phyloP scores from a whole-genome alignment of 30 jellyfish, hydroid and myxozoan species.

The Clytia hemisphaerica region DNA sequence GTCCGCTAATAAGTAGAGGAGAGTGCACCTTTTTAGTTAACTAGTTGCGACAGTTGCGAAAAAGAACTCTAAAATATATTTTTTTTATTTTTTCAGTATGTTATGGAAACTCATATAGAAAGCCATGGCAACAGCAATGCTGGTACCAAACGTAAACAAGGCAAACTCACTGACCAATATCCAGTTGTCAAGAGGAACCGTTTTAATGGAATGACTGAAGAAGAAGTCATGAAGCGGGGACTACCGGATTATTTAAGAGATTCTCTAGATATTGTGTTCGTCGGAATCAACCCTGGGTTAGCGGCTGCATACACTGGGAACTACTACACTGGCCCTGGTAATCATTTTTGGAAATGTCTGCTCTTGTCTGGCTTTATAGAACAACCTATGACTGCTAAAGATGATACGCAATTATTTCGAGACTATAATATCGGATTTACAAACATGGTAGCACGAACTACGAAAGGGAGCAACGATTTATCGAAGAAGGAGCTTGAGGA shows the following conservation, averaged over 20 bases:
- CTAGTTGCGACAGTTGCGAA: too few relatives aligned
- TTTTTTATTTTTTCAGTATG: too few relatives aligned
- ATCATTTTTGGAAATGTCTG: conserved; percentile 40
- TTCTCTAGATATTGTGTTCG: conserved; percentile 30
- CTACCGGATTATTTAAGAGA: conserved; percentile 25
- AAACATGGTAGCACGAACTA: conserved; percentile 38
- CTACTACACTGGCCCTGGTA: conserved; percentile 44
- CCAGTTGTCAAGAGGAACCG: conserved; percentile 17
- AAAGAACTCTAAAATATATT: too few relatives aligned
- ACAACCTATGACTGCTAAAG: conserved; percentile 14
- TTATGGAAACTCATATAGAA: too few relatives aligned
- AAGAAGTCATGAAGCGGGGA: conserved; percentile 31
- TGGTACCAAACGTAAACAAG: conserved; percentile 36
- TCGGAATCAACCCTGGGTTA: conserved; percentile 37
- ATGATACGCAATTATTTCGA: conserved; percentile 9
- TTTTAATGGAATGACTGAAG: conserved; percentile 30
- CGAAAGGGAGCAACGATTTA: conserved; percentile 39
- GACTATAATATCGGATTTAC: conserved; percentile 29
- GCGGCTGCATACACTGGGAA: conserved; percentile 44
- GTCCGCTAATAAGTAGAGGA: too few relatives aligned
- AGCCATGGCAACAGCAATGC: too few relatives aligned
- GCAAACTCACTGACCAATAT: conserved; percentile 17
- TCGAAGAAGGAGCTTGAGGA: conserved; percentile 16
- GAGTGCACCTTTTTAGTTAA: too few relatives aligned
- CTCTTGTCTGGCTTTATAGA: conserved; percentile 24